Evolutionary conservation across 2,113 vertebrate species (phyloP).

Genomic region (Ginglymostoma cirratum): DNA sequence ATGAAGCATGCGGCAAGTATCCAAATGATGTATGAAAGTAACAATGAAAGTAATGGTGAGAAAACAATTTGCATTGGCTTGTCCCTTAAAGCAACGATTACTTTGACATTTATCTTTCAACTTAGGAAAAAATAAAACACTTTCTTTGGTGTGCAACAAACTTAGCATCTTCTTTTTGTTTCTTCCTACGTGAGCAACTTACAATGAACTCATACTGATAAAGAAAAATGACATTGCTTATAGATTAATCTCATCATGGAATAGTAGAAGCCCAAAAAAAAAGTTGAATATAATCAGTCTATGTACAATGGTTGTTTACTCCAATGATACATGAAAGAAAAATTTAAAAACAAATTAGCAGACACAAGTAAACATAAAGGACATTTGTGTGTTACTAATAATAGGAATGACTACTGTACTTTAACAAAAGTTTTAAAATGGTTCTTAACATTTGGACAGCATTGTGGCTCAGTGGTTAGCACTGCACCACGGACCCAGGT

Average conservation of each 20-base stretch:
- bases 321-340: no score
- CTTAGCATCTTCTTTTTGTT: neutral
- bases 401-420: neutral
- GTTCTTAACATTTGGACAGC: neutral
- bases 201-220: neutral
- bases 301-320: neutral
- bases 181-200: neutral
- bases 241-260: neutral
- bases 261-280: neutral
- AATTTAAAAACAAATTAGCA: neutral
- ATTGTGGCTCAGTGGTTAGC: no score
- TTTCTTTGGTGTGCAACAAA: neutral
- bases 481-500: no score
- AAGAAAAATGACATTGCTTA: neutral
- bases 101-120: neutral
- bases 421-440: neutral
- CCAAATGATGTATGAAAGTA: neutral
- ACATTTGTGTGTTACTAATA: neutral
- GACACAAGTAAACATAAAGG: neutral
- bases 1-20: neutral
- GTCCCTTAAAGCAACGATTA: neutral
- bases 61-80: neutral
- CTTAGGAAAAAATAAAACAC: neutral
- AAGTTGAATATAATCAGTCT: neutral
- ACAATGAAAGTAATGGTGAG: neutral